Percentiles rank a stretch among this genome's conserved stretches.
These are phyloP conservation scores for Beris chalybata DNA, from an alignment of 2,888 invertebrate species.

Conservation along the genomic window DNA sequence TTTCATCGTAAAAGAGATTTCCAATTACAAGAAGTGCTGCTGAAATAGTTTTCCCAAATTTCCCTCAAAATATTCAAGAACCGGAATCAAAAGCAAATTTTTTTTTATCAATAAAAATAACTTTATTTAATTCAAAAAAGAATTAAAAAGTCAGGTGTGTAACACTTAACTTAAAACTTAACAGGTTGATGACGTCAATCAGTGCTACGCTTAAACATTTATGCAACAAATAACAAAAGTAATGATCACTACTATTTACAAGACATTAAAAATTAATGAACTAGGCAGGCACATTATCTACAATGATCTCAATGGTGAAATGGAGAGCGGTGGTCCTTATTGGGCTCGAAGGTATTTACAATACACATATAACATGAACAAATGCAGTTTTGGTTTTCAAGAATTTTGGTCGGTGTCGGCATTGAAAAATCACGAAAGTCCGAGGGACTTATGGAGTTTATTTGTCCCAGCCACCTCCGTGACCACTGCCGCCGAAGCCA, in stretches of 20 bases:
- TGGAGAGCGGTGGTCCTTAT: no score
- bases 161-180: slow-evolving; percentile 23
- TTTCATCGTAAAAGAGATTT: no score
- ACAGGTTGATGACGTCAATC: slow-evolving; percentile 15
- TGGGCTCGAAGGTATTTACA: no score
- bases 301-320: not conserved
- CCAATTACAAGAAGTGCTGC: no score
- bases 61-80: no score
- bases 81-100: no score
- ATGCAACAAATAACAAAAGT: slow-evolving; percentile 18
- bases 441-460: not conserved
- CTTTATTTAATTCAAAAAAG: no score
- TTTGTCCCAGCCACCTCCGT: slow-evolving; percentile 23
- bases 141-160: no score
- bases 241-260: slow-evolving; percentile 25
- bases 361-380: not conserved
- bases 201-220: slow-evolving; percentile 5
- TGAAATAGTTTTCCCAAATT: no score
- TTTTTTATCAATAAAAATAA: no score
- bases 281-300: slow-evolving; percentile 9
- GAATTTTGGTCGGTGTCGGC: slow-evolving; percentile 1
- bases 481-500: not conserved
- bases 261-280: not conserved
- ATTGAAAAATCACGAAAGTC: not conserved
- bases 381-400: slow-evolving; percentile 14